phyloP scores from a whole-genome alignment of 2,888 invertebrate genomes.

The Apoda limacodes region DNA sequence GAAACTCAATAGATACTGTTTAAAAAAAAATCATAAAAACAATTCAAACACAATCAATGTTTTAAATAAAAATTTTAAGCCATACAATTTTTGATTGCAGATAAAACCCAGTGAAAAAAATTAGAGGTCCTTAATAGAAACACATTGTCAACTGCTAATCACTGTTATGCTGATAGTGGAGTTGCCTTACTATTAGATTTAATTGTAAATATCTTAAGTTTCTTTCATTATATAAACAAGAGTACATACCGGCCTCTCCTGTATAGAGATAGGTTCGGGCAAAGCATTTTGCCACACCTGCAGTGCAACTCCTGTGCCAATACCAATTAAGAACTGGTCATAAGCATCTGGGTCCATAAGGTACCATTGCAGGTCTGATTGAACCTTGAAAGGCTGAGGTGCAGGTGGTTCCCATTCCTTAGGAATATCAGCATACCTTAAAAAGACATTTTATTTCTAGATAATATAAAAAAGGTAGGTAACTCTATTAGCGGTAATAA shows the following conservation, averaged over 20 bases:
- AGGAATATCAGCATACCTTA: conserved; percentile 85
- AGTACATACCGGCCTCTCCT: conserved; percentile 80
- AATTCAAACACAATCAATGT: no score
- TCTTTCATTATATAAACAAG: conserved; percentile 1
- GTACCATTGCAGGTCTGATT: conserved; percentile 93
- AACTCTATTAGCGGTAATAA: no score
- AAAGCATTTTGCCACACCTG: conserved; percentile 91
- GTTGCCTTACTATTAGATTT: neutral
- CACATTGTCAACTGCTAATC: no score
- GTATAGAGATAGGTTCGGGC: conserved; percentile 85
- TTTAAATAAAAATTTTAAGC: no score
- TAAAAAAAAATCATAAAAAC: no score
- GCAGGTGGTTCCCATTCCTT: conserved; percentile 94
- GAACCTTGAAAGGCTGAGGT: conserved; percentile 89
- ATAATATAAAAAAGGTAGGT: no score
- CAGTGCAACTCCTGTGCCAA: conserved; percentile 83
- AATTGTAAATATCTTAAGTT: conserved; percentile 1
- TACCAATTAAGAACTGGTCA: conserved; percentile 94
- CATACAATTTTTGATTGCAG: no score
- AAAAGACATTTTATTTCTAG: no score
- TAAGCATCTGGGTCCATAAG: conserved; percentile 94
- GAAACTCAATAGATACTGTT: no score
- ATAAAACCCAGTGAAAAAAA: no score
- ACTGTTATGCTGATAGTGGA: no score
- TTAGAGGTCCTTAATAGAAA: no score